Evolutionary conservation across 2,113 vertebrate genomes (phyloP).

Genomic region (Baryphthengus martii): DNA sequence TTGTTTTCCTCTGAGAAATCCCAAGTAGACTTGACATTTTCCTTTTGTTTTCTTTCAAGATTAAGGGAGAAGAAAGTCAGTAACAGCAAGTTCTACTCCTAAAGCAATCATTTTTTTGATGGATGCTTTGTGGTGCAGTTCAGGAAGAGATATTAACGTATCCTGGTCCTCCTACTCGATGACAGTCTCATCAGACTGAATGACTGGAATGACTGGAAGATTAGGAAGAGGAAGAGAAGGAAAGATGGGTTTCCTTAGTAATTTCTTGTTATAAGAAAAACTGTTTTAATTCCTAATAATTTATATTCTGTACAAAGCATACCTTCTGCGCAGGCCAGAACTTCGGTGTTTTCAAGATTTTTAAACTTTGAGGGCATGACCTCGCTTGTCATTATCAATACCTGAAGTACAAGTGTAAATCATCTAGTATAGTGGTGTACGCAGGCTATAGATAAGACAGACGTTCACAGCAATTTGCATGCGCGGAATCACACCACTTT

Average conservation of each 20-base stretch:
- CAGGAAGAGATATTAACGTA: not conserved
- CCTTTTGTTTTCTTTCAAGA: slow-evolving; percentile 70
- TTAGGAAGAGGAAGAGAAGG: slow-evolving; percentile 21
- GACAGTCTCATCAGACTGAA: not conserved
- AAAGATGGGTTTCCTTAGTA: not conserved
- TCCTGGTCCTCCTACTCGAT: not conserved
- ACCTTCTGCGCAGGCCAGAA: not conserved
- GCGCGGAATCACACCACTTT: not conserved
- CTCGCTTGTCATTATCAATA: not conserved
- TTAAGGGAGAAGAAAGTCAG: slow-evolving; percentile 88
- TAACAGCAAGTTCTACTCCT: slow-evolving; percentile 93
- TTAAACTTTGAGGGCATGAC: not conserved
- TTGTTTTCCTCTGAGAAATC: not conserved
- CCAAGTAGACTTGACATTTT: not conserved
- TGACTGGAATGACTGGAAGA: not conserved
- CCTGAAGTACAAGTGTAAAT: not conserved
- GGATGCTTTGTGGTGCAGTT: not conserved
- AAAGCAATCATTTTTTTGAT: slow-evolving; percentile 32
- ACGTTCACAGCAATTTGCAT: slow-evolving; percentile 9
- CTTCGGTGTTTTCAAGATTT: not conserved
- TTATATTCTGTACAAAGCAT: slow-evolving; percentile 60
- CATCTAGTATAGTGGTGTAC: not conserved
- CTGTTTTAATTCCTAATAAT: slow-evolving; percentile 46
- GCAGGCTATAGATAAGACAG: not conserved
- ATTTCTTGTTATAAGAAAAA: slow-evolving; percentile 5